Conservation (phyloP, 2,888 invertebrate genomes). For the Amphipyra berbera region DNA sequence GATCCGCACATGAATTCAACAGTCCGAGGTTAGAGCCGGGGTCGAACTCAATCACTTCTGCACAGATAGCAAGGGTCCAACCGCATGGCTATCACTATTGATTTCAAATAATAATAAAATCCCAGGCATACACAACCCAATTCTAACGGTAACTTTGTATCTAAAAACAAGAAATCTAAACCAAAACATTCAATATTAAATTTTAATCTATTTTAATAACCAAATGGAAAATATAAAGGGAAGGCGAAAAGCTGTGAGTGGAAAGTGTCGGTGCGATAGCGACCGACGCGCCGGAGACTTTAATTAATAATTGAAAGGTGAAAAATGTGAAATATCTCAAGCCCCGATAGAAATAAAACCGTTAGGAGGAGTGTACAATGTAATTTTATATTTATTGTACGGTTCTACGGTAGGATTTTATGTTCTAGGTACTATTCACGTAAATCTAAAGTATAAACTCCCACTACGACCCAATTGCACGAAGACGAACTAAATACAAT, state of each 20-base stretch:
- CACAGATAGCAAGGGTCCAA: no score
- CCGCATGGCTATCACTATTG: no score
- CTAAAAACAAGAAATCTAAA: background rate
- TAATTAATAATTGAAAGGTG: conserved; percentile 62
- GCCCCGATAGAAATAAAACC: conserved; percentile 28
- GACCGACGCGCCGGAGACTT: conserved; percentile 20
- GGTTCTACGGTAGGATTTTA: conserved; percentile 17
- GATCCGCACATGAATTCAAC: no score
- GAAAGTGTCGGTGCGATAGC: conserved; percentile 23
- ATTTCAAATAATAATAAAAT: no score
- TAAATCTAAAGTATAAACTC: conserved; percentile 10
- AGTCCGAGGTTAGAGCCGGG: no score
- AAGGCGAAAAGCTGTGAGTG: conserved; percentile 6
- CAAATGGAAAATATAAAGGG: conserved; percentile 18
- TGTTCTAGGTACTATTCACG: conserved; percentile 2
- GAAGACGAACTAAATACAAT: no score
- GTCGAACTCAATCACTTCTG: no score
- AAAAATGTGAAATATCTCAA: conserved; percentile 52
- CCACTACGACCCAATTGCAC: no score
- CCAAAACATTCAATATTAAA: conserved; percentile 24
- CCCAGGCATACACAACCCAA: no score
- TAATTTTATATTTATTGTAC: conserved; percentile 23
- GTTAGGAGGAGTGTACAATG: conserved; percentile 33
- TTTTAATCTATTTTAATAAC: conserved; percentile 24
- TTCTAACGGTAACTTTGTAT: no score